Percentiles rank a stretch among this genome's conserved stretches.
Evolutionary conservation across 2,113 vertebrate species (phyloP).

Genomic region (Sterna hirundo): DNA sequence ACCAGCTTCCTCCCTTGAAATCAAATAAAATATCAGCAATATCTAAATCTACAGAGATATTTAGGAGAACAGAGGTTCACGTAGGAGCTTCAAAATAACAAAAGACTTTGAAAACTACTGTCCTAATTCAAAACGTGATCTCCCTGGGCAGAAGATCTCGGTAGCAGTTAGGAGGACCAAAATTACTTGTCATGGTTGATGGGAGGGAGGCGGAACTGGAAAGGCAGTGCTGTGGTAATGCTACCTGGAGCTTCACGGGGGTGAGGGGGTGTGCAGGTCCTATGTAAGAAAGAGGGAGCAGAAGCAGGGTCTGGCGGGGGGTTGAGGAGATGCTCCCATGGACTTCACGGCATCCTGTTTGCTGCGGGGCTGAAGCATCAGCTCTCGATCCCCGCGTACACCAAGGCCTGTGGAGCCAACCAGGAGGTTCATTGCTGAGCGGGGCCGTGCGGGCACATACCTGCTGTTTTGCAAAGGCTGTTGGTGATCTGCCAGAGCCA

Average conservation of each 20-base stretch:
- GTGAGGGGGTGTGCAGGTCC: neutral
- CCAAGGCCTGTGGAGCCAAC: neutral
- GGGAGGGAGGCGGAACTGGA: neutral
- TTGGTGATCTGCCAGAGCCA: neutral
- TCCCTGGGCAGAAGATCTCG: neutral
- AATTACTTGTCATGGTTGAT: neutral
- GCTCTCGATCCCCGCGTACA: fast-evolving
- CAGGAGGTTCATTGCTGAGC: neutral
- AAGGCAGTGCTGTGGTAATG: neutral
- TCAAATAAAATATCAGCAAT: neutral
- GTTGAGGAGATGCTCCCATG: neutral
- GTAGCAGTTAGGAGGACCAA: neutral
- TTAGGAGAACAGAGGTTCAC: neutral
- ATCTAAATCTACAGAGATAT: neutral
- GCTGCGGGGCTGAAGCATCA: neutral
- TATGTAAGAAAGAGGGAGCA: neutral
- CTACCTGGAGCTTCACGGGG: neutral
- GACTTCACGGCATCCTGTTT: neutral
- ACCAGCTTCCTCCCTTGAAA: neutral
- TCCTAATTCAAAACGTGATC: neutral
- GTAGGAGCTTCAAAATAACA: neutral
- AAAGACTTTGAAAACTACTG: neutral
- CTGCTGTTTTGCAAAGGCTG: neutral
- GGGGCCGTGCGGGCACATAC: fast-evolving
- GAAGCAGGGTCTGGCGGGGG: neutral